A percentile compares a stretch with the other conserved stretches of the same genome.
Evolutionary conservation across 2,113 vertebrate genomes (phyloP).

Genomic region (Hemibagrus wyckioides): DNA sequence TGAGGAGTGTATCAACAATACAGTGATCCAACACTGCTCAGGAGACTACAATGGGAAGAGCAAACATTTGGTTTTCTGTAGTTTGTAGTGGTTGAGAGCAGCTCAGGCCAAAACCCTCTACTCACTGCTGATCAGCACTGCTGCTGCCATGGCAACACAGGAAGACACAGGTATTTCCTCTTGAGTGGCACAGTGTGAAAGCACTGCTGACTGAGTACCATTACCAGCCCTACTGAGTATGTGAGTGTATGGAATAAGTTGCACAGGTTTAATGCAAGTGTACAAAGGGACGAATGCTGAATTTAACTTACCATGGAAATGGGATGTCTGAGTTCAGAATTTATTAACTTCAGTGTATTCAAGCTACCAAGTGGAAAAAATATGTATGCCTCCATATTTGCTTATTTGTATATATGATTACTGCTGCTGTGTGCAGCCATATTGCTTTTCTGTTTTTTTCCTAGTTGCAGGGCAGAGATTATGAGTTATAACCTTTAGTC

Average conservation of each 20-base stretch:
- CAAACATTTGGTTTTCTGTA: neutral
- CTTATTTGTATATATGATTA: neutral
- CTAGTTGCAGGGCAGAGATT: neutral
- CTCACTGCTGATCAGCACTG: constrained; percentile 61
- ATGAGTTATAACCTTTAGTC: neutral
- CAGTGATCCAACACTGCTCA: neutral
- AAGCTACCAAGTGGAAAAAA: neutral
- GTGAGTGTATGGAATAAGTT: neutral
- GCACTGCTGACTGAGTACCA: constrained; percentile 39
- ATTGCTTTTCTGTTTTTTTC: neutral
- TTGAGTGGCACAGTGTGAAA: constrained; percentile 52
- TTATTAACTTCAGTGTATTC: neutral
- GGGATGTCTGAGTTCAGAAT: neutral
- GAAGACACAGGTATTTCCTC: constrained; percentile 62
- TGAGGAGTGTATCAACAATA: neutral
- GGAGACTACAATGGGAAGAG: neutral
- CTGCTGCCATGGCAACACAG: constrained; percentile 74
- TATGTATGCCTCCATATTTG: neutral
- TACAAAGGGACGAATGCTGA: neutral
- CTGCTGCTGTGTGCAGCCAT: neutral
- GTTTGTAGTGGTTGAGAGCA: constrained; percentile 16
- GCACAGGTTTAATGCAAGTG: neutral
- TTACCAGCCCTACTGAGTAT: constrained; percentile 40
- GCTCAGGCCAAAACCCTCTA: constrained; percentile 58
- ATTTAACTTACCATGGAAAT: neutral